Evolutionary conservation across 2,113 vertebrate genomes (phyloP).

Genomic region (Arvicanthis niloticus): DNA sequence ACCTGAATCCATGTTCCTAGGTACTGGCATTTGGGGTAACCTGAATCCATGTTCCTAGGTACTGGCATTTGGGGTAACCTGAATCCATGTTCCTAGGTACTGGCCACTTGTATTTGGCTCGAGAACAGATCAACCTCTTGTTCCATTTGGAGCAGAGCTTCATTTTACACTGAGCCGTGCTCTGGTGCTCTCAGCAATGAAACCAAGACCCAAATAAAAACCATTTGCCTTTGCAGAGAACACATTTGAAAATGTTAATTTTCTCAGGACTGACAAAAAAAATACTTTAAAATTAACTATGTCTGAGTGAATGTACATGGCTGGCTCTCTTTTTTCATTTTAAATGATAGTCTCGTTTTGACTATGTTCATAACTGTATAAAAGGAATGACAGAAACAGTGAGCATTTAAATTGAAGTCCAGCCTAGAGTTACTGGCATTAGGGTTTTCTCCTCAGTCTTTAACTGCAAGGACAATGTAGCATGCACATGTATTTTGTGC

Average conservation of each 20-base stretch:
- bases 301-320: not conserved
- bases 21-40: too few relatives aligned
- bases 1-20: not conserved
- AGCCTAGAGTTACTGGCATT: not conserved
- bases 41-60: not conserved
- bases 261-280: not conserved
- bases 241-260: not conserved
- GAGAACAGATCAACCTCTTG: too few relatives aligned
- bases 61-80: too few relatives aligned
- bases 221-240: not conserved
- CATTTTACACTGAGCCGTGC: too few relatives aligned
- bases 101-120: too few relatives aligned
- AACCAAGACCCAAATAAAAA: not conserved
- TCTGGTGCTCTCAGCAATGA: not conserved
- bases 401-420: conserved; percentile 8
- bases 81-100: not conserved
- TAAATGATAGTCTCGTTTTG: not conserved
- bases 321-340: not conserved
- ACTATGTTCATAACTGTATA: not conserved
- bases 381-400: not conserved
- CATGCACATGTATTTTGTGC: not conserved
- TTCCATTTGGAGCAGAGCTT: too few relatives aligned
- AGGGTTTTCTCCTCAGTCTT: not conserved
- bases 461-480: not conserved
- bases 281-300: not conserved